Conservation (phyloP, 2,113 vertebrate genomes). For the Physeter macrocephalus region DNA sequence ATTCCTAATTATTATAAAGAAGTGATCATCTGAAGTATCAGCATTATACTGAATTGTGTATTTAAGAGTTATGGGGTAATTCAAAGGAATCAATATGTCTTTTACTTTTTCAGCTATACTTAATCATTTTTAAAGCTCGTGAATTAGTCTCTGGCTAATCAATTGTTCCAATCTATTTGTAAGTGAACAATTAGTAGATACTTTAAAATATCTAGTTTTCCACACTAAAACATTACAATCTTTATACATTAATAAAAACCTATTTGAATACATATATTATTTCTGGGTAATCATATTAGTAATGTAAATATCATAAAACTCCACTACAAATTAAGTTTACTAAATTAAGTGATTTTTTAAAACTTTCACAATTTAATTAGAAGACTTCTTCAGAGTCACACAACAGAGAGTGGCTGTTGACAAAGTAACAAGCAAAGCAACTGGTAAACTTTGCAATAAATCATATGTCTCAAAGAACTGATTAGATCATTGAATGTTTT, state of each 20-base stretch:
- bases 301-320: not conserved
- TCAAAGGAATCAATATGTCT: not conserved
- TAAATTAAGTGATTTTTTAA: not conserved
- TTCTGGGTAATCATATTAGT: not conserved
- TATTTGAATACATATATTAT: not conserved
- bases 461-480: not conserved
- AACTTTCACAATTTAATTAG: not conserved
- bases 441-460: not conserved
- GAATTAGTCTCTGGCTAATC: not conserved
- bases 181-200: not conserved
- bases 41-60: not conserved
- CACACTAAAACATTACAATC: not conserved
- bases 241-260: not conserved
- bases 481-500: not conserved
- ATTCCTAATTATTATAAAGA: not conserved
- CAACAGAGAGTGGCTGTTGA: not conserved
- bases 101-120: not conserved
- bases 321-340: not conserved
- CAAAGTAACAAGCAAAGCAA: not conserved
- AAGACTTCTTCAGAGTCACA: not conserved
- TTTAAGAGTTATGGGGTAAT: not conserved
- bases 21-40: not conserved
- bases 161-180: not conserved
- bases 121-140: not conserved
- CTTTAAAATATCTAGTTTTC: not conserved